Conservation (phyloP, 2,797 vertebrate species). For the Pseudomugil gertrudae region DNA sequence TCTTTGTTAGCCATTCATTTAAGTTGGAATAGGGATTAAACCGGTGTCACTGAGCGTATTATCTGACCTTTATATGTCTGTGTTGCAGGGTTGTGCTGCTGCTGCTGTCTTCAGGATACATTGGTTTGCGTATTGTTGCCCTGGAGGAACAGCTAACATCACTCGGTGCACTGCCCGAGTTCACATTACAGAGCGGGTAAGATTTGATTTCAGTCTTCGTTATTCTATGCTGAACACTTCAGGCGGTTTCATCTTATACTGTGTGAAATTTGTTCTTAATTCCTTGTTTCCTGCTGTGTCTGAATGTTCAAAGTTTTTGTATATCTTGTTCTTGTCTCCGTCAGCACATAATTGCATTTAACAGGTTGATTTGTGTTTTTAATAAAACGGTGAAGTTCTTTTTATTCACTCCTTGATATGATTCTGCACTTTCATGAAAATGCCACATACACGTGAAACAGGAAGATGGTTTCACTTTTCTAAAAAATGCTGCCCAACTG, state of each 20-base stretch:
- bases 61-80: neutral
- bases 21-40: neutral
- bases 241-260: neutral
- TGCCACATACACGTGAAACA: too few species aligned
- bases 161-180: conserved; percentile 78
- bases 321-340: neutral
- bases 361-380: neutral
- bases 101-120: conserved; percentile 89
- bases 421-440: neutral
- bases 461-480: neutral
- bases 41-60: neutral
- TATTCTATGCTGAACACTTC: neutral
- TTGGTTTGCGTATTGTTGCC: conserved; percentile 86
- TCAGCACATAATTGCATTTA: neutral
- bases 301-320: neutral
- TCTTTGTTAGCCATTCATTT: neutral
- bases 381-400: neutral
- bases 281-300: neutral
- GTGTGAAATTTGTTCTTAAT: neutral
- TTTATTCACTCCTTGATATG: neutral
- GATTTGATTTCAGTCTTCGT: neutral
- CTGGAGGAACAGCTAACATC: conserved; percentile 87
- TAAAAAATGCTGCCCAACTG: neutral
- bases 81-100: conserved; percentile 83
- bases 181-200: conserved; percentile 80